phyloP scores from a whole-genome alignment of 2,888 invertebrate species.

The Aleiodes alternator region DNA sequence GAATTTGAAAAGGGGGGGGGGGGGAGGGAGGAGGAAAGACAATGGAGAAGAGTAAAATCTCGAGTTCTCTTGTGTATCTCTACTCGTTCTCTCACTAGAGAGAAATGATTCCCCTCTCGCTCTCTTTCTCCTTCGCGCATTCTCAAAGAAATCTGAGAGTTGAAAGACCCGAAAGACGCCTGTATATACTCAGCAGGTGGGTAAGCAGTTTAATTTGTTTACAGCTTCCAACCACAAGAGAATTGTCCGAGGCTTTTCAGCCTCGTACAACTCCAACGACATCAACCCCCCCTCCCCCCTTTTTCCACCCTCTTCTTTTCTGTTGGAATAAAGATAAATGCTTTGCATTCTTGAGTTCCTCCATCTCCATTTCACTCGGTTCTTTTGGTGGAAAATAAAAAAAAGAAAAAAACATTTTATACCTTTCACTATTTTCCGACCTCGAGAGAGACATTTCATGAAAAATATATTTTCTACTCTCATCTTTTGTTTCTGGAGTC shows the following conservation, averaged over 20 bases:
- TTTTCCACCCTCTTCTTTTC: not conserved
- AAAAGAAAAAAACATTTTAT: too few relatives aligned
- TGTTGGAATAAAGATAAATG: not conserved
- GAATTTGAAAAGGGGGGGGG: slow-evolving; percentile 46
- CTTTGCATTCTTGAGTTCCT: too few relatives aligned
- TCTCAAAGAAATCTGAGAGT: not conserved
- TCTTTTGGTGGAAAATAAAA: too few relatives aligned
- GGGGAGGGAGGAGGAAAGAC: slow-evolving; percentile 52
- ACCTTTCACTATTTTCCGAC: too few relatives aligned
- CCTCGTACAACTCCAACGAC: slow-evolving; percentile 9
- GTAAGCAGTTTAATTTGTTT: slow-evolving; percentile 43
- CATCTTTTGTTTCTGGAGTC: too few relatives aligned
- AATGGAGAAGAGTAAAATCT: slow-evolving; percentile 57
- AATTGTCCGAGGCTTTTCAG: slow-evolving; percentile 31
- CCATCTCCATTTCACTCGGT: too few relatives aligned
- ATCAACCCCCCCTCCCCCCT: not conserved
- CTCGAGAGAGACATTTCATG: too few relatives aligned
- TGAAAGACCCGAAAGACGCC: slow-evolving; percentile 8
- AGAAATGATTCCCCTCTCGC: too few relatives aligned
- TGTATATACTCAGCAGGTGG: slow-evolving; percentile 28
- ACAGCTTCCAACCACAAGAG: slow-evolving; percentile 19
- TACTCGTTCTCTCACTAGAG: slow-evolving; percentile 10
- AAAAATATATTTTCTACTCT: too few relatives aligned
- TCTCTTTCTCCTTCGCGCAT: too few relatives aligned
- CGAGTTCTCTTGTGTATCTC: not conserved